Base-by-base conservation (phyloP, 1,140 invertebrate genomes). In the Nautilus pompilius region DNA sequence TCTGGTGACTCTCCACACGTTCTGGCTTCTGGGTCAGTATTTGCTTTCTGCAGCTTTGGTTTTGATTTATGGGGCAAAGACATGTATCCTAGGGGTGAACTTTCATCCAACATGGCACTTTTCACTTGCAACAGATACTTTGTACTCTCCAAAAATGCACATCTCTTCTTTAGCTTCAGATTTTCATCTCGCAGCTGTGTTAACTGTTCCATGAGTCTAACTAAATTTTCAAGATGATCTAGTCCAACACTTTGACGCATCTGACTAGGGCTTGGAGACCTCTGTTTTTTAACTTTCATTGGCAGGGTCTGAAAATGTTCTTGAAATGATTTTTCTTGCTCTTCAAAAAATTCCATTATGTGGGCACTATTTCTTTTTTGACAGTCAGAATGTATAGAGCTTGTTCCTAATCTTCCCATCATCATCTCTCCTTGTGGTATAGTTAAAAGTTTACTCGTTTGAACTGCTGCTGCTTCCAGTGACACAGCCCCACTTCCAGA, bases 151-250 rank as follows among this genome's bases (percentile, higher is more conserved):
- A 92, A 82, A 63, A 91, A 90, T 56, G 88, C 86, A 17, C 91
- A 86, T 45, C 87, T 83, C 65, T 87, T 86, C 53, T 90, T 87
- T 1, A 92, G 78, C 62, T 86, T 86, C 2, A 86, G 81, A 74
- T 91, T 92, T 67, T 90, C 87, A 69, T 90, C 87, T 55, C 88
- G 86, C 20, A 93, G 80, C 13, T 87, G 86, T 4, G 90, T 82
- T 33, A 92, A 85, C 69, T 92, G 89, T 69, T 92, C 89, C 79
- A 92, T 87, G 8, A 93, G 79, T 55, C 87, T 85, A 67, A 91
- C 87, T 4, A 93, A 79, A 65, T 90, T 89, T 67, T 91, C 90
- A 62, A 93, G 76, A 73, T 92, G 90, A 69, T 91, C 89, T 30
- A 93, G 73, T 1, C 86, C 85, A n/a, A 84, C 76, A 63, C 72